Evolutionary conservation across 2,797 vertebrate genomes (phyloP).

Genomic region (Eulemur coronatus): DNA sequence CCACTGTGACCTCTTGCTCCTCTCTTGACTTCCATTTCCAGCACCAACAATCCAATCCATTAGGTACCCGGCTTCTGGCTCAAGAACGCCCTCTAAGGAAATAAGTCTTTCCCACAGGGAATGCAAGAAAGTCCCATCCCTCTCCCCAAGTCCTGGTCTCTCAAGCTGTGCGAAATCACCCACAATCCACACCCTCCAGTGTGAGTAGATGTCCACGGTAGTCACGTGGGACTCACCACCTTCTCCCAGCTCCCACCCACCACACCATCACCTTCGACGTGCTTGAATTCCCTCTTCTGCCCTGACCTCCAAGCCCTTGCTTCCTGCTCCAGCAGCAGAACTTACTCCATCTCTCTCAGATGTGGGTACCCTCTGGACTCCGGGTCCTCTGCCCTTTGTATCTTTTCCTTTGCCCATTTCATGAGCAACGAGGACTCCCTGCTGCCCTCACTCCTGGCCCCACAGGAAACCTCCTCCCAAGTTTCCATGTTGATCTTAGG

Average conservation of each 20-base stretch:
- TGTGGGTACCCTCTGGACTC: background rate
- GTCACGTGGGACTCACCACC: background rate
- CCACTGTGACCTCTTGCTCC: background rate
- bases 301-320: background rate
- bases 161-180: background rate
- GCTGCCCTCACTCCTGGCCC: background rate
- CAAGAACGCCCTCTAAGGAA: background rate
- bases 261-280: background rate
- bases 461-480: background rate
- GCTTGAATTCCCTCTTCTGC: background rate
- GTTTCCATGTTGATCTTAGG: background rate
- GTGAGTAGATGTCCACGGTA: rapidly evolving
- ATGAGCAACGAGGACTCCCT: background rate
- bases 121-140: background rate
- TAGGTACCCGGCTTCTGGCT: background rate
- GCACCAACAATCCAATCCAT: background rate
- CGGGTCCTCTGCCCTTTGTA: background rate
- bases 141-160: background rate
- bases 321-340: background rate
- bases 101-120: background rate
- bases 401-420: background rate
- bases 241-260: background rate
- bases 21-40: background rate
- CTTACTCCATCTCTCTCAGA: background rate
- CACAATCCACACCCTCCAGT: background rate